Evolutionary conservation across 2,797 vertebrate species (phyloP).

Genomic region (Alfaro cultratus): DNA sequence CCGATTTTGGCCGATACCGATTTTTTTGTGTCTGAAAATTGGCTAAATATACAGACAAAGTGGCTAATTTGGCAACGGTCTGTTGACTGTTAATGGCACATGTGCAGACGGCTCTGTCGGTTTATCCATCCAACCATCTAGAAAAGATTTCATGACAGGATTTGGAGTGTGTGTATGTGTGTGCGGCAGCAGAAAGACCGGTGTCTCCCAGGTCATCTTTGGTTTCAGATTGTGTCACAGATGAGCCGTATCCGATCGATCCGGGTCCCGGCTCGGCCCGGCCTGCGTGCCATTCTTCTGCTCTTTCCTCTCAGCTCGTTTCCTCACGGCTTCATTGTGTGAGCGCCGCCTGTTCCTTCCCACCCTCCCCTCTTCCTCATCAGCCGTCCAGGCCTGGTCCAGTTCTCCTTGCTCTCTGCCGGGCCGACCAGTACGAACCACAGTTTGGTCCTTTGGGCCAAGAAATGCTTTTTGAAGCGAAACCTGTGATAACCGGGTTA

Average conservation of each 20-base stretch:
- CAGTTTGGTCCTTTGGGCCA: neutral
- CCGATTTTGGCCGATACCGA: neutral
- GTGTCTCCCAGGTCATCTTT: neutral
- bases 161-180: neutral
- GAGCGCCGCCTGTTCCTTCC: slow-evolving; percentile 33
- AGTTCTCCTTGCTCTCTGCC: neutral
- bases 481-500: neutral
- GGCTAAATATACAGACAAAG: neutral
- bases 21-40: neutral
- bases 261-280: neutral
- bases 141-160: neutral
- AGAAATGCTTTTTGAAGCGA: neutral
- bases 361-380: slow-evolving; percentile 23
- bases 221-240: neutral
- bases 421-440: neutral
- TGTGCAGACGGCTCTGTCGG: neutral
- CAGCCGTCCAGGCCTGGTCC: neutral
- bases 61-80: neutral
- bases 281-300: slow-evolving; percentile 9
- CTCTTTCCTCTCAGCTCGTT: slow-evolving; percentile 29
- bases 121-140: neutral
- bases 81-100: neutral
- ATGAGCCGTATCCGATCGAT: neutral
- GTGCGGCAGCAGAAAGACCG: neutral
- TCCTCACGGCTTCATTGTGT: slow-evolving; percentile 53